These are phyloP conservation scores for Sandelia bainsii DNA, from an alignment of 2,797 vertebrate species.

Conservation along the genomic window DNA sequence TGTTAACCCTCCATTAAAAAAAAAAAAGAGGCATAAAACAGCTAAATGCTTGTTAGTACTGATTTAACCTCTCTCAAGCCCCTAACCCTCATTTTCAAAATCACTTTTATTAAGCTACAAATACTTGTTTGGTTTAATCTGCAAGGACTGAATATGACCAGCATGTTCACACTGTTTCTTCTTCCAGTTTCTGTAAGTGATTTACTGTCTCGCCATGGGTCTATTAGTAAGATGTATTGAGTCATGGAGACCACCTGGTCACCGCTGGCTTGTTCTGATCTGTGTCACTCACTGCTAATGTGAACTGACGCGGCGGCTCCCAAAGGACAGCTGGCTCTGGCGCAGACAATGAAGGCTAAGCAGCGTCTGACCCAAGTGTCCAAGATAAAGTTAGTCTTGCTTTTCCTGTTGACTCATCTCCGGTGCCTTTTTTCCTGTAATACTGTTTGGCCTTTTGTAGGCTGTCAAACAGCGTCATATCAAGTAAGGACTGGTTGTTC, in stretches of 20 bases:
- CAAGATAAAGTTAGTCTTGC: conserved; percentile 31
- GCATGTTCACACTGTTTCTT: not conserved
- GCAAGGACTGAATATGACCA: not conserved
- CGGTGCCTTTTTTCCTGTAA: conserved; percentile 25
- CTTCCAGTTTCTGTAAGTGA: conserved; percentile 7
- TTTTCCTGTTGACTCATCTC: conserved; percentile 29
- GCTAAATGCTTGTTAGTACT: conserved; percentile 31
- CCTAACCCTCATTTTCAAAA: not conserved
- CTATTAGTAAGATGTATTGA: conserved; percentile 32
- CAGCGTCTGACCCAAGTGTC: conserved; percentile 54
- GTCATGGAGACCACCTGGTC: conserved; percentile 68
- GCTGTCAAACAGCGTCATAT: not conserved
- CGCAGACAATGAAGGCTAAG: conserved; percentile 56
- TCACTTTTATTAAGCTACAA: not conserved
- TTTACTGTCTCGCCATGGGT: not conserved
- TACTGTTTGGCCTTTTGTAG: not conserved
- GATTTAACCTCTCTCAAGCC: conserved; percentile 19
- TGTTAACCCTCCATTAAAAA: conserved; percentile 58
- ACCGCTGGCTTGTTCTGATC: conserved; percentile 47
- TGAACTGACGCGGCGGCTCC: conserved; percentile 64
- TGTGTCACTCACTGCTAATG: conserved; percentile 62
- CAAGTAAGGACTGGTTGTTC: not conserved
- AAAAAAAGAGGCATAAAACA: conserved; percentile 32
- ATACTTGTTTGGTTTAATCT: not conserved
- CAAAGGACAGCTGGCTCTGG: conserved; percentile 66